These are phyloP conservation scores for Ctenopoma multispine DNA, from an alignment of 2,797 vertebrate species.

Conservation along the genomic window DNA sequence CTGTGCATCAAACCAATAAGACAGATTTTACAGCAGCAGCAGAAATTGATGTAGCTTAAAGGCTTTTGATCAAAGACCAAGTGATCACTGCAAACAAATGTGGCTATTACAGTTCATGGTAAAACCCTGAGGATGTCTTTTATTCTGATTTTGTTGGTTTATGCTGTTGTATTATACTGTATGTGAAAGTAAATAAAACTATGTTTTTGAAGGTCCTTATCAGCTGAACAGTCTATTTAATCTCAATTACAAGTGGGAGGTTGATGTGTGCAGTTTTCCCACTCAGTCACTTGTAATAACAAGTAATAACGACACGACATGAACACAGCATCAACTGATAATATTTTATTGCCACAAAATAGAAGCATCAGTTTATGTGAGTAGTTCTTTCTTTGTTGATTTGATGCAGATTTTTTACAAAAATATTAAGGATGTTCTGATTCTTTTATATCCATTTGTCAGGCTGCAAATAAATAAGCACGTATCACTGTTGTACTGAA, in stretches of 20 bases:
- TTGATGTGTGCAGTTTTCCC: neutral
- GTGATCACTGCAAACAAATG: too few species aligned
- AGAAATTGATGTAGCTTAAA: neutral
- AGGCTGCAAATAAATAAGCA: conserved; percentile 32
- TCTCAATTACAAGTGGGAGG: too few species aligned
- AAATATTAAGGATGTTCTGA: neutral
- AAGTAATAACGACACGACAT: neutral
- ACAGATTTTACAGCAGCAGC: neutral
- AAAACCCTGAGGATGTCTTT: too few species aligned
- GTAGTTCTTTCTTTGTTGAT: neutral
- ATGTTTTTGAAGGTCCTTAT: neutral
- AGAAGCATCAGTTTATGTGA: neutral
- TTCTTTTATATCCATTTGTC: neutral
- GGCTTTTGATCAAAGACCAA: neutral
- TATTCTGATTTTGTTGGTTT: neutral
- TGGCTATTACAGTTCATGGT: too few species aligned
- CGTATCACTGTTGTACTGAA: conserved; percentile 1
- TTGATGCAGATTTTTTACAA: conserved; percentile 2
- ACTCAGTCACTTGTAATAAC: neutral
- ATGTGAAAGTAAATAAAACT: neutral
- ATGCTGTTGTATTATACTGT: neutral
- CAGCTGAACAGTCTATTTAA: too few species aligned
- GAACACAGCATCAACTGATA: neutral
- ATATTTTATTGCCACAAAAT: neutral
- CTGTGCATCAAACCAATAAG: conserved; percentile 20